Evolutionary conservation across 2,888 invertebrate species (phyloP), one percentile per base, ranked within the genome.

Genomic region (Magallana nippona): DNA sequence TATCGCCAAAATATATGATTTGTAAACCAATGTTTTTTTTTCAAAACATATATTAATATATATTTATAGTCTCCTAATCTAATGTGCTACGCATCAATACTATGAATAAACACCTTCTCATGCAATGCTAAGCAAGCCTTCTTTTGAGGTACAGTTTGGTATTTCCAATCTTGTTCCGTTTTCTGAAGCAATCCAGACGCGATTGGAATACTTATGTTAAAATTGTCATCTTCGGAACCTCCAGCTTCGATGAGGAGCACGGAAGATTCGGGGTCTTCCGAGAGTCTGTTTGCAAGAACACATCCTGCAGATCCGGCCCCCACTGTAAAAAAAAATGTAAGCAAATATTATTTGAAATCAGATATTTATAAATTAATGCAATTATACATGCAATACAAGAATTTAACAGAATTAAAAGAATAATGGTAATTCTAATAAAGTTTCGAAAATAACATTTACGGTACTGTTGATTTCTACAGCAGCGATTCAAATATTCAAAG

Each of bases 251-350:
- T 44, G n/a, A 95, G 81, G 55, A 95, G 89, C 88, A 84, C 92
- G 83, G 55, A 86, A 22, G 85, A 86, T 55, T 90, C 89, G 8
- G 90, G 88, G 87, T 94, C 91, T 88, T 93, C 94, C 0, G 94
- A 91, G 82, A 95, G 90, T 13, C 95, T 91, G 85, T 93, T 94
- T 32, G 94, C 94, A 84, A 94, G 81, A 62, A 95, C 94, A 87
- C 94, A 94, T 19, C 95, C 95, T 11, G 95, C 94, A 11, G 94
- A 94, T 10, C 95, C 95, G n/a, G 94, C 95, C 1, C 95, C 95
- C 10, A 95, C 93, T 78, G 56, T 56, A 19, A 55, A 80, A 71
- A 10, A 22, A 22, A 22, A 71, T 15, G 15, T 27, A 13, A 71
- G 10, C n/a, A 60, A 10, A n/a, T 19, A 10, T 1, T 19, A 60